Evolutionary conservation across 2,113 vertebrate species (phyloP), one percentile per base, ranked within the genome.

Genomic region (Bubo scandiacus): DNA sequence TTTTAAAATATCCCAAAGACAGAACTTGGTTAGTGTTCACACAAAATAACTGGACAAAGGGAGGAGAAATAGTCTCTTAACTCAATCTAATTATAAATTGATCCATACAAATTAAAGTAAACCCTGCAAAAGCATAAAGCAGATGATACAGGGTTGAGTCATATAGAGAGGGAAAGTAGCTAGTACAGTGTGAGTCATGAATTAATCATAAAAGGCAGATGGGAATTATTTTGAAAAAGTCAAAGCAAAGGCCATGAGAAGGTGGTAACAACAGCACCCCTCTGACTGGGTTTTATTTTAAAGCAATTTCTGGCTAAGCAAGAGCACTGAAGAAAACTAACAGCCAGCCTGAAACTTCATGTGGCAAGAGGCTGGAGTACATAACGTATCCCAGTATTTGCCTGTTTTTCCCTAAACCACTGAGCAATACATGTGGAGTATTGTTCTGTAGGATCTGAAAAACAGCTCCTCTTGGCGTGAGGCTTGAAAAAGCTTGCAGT

Each of bases 191-290:
- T 89, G 87, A 97, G 65, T 90, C 78, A 86, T 75, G 42, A 90
- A 72, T 95, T 92, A 84, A 65, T 85, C 54, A 81, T 92, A 40
- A 88, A 94, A 91, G 59, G 72, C 93, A 95, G 75, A 72, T 90
- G 61, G 87, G 42, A 95, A 91, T 73, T 72, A 80, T 36, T 92
- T 82, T 43, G 52, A 94, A 90, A 57, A 65, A 59, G 67, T 73
- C 65, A 80, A 84, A 88, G 86, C 51, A 94, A 54, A 96, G 63
- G 88, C 29, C 49, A 15, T 40, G 27, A 89, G 70, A 91, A 90
- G 40, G 77, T 94, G 70, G 15, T 79, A 92, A 68, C 54, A 87
- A 20, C 58, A 88, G 54, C 62, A 36, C 27, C 25, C 17, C 22
- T 93, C 58, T 77, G 54, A 70, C 22, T 86, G 51, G 25, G 12